A percentile compares a stretch with the other conserved stretches of the same genome.
Conservation (phyloP, 2,113 vertebrate genomes). For the Crocuta crocuta region DNA sequence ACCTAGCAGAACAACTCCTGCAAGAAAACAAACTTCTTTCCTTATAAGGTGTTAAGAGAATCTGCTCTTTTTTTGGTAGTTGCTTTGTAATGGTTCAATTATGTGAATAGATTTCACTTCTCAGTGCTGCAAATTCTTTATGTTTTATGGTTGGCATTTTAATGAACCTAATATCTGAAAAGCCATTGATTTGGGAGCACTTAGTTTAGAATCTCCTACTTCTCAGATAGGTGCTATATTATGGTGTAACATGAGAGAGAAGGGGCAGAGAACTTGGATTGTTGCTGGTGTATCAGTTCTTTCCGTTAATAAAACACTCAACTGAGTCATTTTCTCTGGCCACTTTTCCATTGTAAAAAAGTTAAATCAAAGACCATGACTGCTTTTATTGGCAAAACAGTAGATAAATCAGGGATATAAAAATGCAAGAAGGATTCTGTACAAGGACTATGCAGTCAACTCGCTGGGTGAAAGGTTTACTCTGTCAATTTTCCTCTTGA, state of each 20-base stretch:
- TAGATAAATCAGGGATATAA: slow-evolving; percentile 81
- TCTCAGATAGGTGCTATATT: background rate
- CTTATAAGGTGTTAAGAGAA: slow-evolving; percentile 65
- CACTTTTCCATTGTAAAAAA: slow-evolving; percentile 83
- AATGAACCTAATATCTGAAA: slow-evolving; percentile 44
- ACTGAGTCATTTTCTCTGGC: slow-evolving; percentile 58
- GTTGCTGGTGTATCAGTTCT: slow-evolving; percentile 69
- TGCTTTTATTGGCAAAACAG: slow-evolving; percentile 87
- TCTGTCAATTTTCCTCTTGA: slow-evolving; percentile 87
- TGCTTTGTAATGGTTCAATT: slow-evolving; percentile 51
- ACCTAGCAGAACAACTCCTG: slow-evolving; percentile 57
- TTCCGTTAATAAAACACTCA: slow-evolving; percentile 85
- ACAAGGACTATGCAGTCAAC: background rate
- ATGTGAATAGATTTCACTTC: slow-evolving; percentile 34
- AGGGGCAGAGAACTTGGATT: slow-evolving; percentile 48
- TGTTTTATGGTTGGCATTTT: background rate
- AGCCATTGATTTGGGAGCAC: background rate
- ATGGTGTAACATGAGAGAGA: background rate
- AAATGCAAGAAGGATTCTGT: slow-evolving; percentile 78
- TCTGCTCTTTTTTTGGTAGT: slow-evolving; percentile 54
- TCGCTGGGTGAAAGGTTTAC: slow-evolving; percentile 88
- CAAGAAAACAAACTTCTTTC: slow-evolving; percentile 73
- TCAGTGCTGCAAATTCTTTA: background rate
- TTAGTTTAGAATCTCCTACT: background rate
- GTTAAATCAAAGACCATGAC: slow-evolving; percentile 84